Evolutionary conservation across 2,113 vertebrate species (phyloP).

Genomic region (Zosterops hypoxanthus): DNA sequence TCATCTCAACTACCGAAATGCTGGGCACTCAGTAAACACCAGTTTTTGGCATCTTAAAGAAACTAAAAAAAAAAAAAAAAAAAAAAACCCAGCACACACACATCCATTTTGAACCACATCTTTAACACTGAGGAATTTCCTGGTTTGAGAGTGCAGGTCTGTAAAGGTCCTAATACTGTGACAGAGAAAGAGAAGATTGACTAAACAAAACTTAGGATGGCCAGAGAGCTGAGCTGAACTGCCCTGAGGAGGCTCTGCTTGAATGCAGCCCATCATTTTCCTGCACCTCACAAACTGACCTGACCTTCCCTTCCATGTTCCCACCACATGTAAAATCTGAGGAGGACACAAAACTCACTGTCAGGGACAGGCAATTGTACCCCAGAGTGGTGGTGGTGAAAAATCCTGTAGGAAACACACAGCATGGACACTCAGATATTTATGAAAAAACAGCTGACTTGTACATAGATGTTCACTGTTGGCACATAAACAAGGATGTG

Average conservation of each 20-base stretch:
- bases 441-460: background rate
- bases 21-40: background rate
- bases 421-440: background rate
- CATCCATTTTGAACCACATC: background rate
- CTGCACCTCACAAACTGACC: background rate
- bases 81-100: no score
- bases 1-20: background rate
- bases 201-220: background rate
- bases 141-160: background rate
- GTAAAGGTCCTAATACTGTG: background rate
- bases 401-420: background rate
- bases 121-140: background rate
- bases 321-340: background rate
- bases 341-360: background rate
- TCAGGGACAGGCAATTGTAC: background rate
- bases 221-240: background rate
- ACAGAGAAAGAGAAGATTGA: background rate
- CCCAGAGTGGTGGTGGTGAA: background rate
- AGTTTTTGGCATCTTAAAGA: background rate
- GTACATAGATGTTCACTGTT: background rate
- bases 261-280: background rate
- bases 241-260: background rate
- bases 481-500: background rate
- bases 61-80: background rate
- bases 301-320: background rate